Evolutionary conservation across 2,113 vertebrate genomes (phyloP).

Genomic region (Phyllostomus hastatus): DNA sequence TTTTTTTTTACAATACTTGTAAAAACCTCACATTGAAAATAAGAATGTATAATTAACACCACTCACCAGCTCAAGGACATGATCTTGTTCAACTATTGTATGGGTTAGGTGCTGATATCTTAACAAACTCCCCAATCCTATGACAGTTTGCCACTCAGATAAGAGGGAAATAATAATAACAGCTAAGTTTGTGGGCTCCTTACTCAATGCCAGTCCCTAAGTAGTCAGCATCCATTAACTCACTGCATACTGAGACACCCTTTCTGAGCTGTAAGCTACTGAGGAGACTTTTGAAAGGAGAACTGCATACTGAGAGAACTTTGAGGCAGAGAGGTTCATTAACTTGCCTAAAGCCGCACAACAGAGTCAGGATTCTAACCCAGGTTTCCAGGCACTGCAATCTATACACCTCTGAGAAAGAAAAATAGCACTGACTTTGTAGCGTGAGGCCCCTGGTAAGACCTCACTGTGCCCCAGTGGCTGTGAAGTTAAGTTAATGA

Average conservation of each 20-base stretch:
- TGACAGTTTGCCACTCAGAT: accelerated
- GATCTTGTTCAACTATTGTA: neutral
- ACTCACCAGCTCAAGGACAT: neutral
- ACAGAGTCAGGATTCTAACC: neutral
- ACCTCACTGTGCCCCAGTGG: neutral
- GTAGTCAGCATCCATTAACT: neutral
- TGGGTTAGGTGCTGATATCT: neutral
- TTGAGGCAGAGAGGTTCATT: neutral
- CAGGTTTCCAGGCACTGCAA: neutral
- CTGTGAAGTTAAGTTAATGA: neutral
- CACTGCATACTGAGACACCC: neutral
- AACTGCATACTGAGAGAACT: neutral
- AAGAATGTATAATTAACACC: neutral
- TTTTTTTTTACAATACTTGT: neutral
- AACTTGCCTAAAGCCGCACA: neutral
- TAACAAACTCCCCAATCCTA: neutral
- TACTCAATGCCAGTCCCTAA: accelerated
- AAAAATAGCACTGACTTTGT: neutral
- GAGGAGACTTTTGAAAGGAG: too few species aligned
- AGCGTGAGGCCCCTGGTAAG: neutral
- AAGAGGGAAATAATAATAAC: neutral
- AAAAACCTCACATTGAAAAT: neutral
- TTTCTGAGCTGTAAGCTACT: neutral
- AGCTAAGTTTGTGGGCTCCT: too few species aligned
- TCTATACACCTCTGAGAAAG: neutral